A percentile compares a stretch with the other conserved stretches of the same genome.
Conservation (phyloP, 2,888 invertebrate species). For the Aphodius sticticus region DNA sequence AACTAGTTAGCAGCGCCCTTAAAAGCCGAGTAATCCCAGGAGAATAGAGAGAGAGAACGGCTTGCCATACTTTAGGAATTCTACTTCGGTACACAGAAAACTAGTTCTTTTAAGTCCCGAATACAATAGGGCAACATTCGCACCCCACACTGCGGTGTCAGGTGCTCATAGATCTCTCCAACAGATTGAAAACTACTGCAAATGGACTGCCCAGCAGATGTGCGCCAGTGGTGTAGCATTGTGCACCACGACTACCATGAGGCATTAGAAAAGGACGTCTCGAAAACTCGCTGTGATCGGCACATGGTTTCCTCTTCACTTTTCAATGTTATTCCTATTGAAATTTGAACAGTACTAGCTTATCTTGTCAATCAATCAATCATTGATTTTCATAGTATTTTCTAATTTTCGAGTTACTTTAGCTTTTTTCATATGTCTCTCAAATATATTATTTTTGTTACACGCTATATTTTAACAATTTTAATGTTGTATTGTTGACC, state of each 20-base stretch:
- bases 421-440: not conserved
- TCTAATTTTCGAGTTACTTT: not conserved
- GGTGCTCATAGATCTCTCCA: slow-evolving; percentile 4
- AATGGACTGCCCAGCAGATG: not conserved
- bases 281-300: not conserved
- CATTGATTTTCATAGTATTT: not conserved
- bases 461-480: too few species aligned
- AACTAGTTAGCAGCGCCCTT: too few species aligned
- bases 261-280: not conserved
- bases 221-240: not conserved
- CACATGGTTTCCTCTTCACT: slow-evolving; percentile 4
- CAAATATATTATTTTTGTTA: not conserved
- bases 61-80: slow-evolving; percentile 4
- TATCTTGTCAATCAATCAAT: not conserved
- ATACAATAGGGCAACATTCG: not conserved
- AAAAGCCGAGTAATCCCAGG: not conserved
- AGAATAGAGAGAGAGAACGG: not conserved
- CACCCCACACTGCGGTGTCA: slow-evolving; percentile 4
- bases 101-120: not conserved
- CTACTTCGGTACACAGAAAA: not conserved
- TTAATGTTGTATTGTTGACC: too few species aligned
- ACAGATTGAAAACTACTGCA: slow-evolving; percentile 4
- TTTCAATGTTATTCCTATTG: not conserved
- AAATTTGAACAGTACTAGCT: not conserved
- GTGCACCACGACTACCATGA: not conserved